Evolutionary conservation across 2,113 vertebrate species (phyloP), one percentile per base, ranked within the genome.

Genomic region (Istiophorus platypterus): DNA sequence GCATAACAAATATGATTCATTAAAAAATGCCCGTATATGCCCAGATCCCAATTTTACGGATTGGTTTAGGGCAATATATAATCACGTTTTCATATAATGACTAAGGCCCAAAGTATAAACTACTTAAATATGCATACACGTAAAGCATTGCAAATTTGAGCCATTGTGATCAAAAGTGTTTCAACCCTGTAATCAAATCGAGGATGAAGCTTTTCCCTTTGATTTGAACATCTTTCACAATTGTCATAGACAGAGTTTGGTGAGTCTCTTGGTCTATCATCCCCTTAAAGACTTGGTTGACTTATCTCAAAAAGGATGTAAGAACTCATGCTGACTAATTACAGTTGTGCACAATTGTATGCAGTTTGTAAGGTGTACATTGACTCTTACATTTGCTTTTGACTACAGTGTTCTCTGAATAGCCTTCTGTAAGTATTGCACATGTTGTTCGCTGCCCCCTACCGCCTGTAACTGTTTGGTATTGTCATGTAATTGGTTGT

Each of bases 401-500:
- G 13, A 27, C 45, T 62, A 10, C 65, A 34, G 67, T 64, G 31
- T 24, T 5, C 39, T 62, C 17, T 42, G 18, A 29, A 29, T 37
- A 39, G 11, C 1, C 39, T 34, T 64, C 71, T 68, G 41, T 70
- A 66, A 17, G 0, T 68, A 76, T 51, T 70, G 26, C 45, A 18
- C 61, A 34, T 24, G 47, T 58, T 7, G 7, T 63, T 69, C 39
- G 39, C 59, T 72, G 47, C 64, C 71, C 61, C 20, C 66, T 69
- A 17, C 75, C 73, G 24, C 39, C 79, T 54, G 56, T 52, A 45
- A 24, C 65, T 75, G n/a, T 56, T 74, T 69, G 62, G 29, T 75
- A 62, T 31, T 37, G 27, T 39, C 47, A 37, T 68, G 34, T 84
- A 84, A 82, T 81, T 87, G 78, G 63, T 75, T 62, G 56, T 73